Percentiles rank a stretch among this genome's conserved stretches.
Conservation (phyloP, 2,888 invertebrate species). For the Amiota mariae region DNA sequence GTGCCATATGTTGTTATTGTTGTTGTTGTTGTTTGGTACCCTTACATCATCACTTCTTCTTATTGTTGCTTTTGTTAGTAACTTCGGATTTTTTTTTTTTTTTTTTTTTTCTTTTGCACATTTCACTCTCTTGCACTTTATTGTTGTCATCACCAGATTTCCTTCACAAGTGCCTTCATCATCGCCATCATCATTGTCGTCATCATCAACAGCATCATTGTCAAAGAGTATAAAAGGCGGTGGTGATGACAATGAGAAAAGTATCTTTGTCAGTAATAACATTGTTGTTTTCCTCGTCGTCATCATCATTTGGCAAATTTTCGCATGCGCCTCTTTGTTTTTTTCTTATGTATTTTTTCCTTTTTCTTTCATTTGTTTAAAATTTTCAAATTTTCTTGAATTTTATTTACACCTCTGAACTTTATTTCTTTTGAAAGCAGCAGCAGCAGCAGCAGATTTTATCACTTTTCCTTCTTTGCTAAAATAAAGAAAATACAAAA, state of each 20-base stretch:
- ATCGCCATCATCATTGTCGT: slow-evolving; percentile 4
- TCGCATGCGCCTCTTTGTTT: not conserved
- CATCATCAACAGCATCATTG: not conserved
- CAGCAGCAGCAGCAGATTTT: too few species aligned
- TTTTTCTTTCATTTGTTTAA: not conserved
- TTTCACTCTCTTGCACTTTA: slow-evolving; percentile 20
- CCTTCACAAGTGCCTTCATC: slow-evolving; percentile 39
- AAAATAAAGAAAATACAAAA: too few species aligned
- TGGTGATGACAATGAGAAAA: too few species aligned
- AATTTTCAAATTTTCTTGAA: not conserved
- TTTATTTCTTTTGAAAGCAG: too few species aligned
- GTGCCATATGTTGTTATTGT: slow-evolving; percentile 6
- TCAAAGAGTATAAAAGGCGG: not conserved
- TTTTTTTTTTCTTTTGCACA: not conserved
- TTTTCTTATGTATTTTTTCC: not conserved
- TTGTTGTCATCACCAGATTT: slow-evolving; percentile 55
- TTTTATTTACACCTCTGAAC: too few species aligned
- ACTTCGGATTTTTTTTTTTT: not conserved
- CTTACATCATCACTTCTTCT: not conserved
- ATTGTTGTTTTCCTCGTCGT: not conserved
- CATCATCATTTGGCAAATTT: slow-evolving; percentile 14
- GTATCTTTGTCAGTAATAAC: not conserved
- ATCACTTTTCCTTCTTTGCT: too few species aligned
- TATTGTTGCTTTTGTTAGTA: not conserved
- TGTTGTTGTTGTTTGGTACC: not conserved